Percentiles rank a stretch among this genome's conserved stretches.
Evolutionary conservation across 1,140 invertebrate genomes (phyloP).

Genomic region (Fopius arisanus): DNA sequence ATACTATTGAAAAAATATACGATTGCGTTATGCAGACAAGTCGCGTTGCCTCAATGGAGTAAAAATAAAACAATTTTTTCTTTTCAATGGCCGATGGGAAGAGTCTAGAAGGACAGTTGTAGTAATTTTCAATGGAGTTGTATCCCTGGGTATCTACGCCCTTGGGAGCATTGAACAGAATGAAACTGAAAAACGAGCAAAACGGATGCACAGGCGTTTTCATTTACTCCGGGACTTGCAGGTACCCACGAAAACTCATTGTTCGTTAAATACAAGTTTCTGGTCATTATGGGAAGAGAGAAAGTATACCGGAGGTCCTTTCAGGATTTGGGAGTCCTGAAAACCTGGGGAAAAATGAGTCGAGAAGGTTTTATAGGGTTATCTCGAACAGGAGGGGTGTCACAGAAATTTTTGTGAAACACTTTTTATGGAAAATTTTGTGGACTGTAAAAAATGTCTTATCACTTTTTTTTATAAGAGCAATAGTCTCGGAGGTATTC

Average conservation of each 20-base stretch:
- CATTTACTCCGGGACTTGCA: slow-evolving; percentile 32
- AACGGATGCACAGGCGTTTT: background rate
- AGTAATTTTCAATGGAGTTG: background rate
- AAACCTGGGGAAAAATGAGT: too few species aligned
- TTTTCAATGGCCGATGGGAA: background rate
- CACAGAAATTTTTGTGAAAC: too few species aligned
- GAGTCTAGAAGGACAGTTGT: background rate
- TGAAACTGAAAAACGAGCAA: background rate
- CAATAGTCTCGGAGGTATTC: too few species aligned
- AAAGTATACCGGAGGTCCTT: background rate
- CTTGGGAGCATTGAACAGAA: slow-evolving; percentile 33
- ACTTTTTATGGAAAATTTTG: too few species aligned
- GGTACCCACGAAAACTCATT: background rate
- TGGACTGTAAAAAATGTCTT: too few species aligned
- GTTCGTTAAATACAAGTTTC: background rate
- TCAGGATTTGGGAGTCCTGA: background rate
- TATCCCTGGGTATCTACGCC: slow-evolving; percentile 31
- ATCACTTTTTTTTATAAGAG: too few species aligned
- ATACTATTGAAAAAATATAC: background rate
- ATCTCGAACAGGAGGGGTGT: too few species aligned
- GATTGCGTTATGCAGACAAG: slow-evolving; percentile 7
- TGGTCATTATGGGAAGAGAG: background rate
- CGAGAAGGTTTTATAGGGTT: too few species aligned
- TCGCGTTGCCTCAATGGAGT: slow-evolving; percentile 1
- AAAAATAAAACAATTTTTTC: background rate